These are phyloP conservation scores for Laticauda colubrina DNA, from an alignment of 2,113 vertebrate genomes.

Conservation along the genomic window DNA sequence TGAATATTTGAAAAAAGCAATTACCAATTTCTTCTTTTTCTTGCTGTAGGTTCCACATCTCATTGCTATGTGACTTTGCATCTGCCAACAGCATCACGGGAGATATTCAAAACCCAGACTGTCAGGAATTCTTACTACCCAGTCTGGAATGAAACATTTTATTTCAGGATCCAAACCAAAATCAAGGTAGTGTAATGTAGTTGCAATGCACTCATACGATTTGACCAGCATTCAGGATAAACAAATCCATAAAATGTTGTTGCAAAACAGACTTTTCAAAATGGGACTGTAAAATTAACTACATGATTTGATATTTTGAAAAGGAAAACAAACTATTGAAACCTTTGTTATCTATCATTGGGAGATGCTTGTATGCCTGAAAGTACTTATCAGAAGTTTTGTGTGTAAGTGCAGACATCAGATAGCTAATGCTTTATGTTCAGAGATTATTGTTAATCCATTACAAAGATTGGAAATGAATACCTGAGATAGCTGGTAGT, in stretches of 20 bases:
- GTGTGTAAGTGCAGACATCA: not conserved
- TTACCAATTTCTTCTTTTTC: constrained; percentile 11
- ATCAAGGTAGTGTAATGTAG: constrained; percentile 74
- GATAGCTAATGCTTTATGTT: not conserved
- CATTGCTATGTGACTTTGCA: constrained; percentile 81
- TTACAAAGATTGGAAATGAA: not conserved
- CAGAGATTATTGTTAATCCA: not conserved
- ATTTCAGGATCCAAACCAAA: constrained; percentile 75
- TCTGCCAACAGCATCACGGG: constrained; percentile 76
- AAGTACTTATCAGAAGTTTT: not conserved
- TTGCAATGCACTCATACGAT: not conserved
- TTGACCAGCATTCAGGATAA: not conserved
- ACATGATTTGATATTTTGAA: not conserved
- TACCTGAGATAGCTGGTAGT: not conserved
- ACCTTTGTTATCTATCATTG: not conserved
- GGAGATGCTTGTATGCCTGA: not conserved
- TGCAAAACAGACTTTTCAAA: not conserved
- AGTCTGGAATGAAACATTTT: constrained; percentile 84
- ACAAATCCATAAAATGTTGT: not conserved
- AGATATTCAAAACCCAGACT: constrained; percentile 71
- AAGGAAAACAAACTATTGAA: not conserved
- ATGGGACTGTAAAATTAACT: not conserved
- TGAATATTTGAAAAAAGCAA: not conserved
- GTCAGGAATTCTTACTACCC: constrained; percentile 73
- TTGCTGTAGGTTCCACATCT: constrained; percentile 68